Evolutionary conservation across 2,888 invertebrate genomes (phyloP).

Genomic region (Eutolmus rufibarbis): DNA sequence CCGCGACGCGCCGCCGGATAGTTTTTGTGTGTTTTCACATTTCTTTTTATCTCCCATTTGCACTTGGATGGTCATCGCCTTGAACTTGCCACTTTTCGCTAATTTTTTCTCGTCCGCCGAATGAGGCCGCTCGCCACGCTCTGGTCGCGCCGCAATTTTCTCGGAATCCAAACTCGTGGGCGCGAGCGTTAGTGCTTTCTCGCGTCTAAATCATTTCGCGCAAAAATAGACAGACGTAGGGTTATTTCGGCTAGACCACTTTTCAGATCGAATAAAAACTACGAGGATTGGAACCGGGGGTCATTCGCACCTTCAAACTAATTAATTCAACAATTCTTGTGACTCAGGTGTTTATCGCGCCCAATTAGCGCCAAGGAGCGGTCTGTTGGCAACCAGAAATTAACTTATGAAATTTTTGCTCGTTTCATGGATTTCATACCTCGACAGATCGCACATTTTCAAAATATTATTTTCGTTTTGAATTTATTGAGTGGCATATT

Average conservation of each 20-base stretch:
- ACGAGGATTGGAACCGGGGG: neutral
- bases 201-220: neutral
- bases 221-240: neutral
- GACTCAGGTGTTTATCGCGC: neutral
- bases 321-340: neutral
- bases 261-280: neutral
- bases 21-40: neutral
- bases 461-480: neutral
- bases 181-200: neutral
- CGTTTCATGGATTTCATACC: neutral
- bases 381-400: neutral
- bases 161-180: neutral
- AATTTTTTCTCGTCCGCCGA: neutral
- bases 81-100: conserved; percentile 7
- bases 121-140: neutral
- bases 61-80: neutral
- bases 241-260: neutral
- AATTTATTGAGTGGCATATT: neutral
- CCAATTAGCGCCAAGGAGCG: neutral
- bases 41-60: neutral
- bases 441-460: neutral
- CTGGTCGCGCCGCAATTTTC: neutral
- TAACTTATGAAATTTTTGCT: neutral
- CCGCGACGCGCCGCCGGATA: neutral
- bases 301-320: neutral